phyloP scores from a whole-genome alignment of 2,113 vertebrate genomes.

The Psettodes erumei region DNA sequence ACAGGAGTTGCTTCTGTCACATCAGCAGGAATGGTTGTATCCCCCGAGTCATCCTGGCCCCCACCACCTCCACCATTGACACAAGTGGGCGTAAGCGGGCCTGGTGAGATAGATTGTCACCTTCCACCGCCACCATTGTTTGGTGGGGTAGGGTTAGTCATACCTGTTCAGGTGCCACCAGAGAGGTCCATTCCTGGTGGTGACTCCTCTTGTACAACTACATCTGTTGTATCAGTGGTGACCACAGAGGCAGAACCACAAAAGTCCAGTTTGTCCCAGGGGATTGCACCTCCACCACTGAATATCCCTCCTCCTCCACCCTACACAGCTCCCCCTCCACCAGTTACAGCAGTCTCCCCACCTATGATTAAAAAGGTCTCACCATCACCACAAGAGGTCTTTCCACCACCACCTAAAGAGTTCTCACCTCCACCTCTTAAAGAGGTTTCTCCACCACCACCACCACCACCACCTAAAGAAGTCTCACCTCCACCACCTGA shows the following conservation, averaged over 20 bases:
- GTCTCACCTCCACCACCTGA: neutral
- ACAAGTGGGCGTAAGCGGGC: constrained; percentile 71
- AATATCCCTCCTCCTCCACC: constrained; percentile 68
- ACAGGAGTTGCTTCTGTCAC: neutral
- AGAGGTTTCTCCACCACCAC: neutral
- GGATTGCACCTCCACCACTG: constrained; percentile 17
- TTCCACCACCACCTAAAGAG: neutral
- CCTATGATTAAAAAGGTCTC: neutral
- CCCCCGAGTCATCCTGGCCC: constrained; percentile 75
- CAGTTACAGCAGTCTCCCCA: neutral
- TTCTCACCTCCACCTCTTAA: neutral
- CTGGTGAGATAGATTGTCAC: constrained; percentile 82
- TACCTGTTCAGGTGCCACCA: constrained; percentile 68
- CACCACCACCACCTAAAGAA: neutral
- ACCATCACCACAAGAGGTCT: neutral
- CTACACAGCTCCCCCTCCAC: constrained; percentile 67
- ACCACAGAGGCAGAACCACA: constrained; percentile 24
- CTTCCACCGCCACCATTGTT: constrained; percentile 73
- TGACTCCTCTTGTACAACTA: too few relatives aligned
- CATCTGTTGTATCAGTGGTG: neutral
- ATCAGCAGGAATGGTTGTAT: constrained; percentile 26
- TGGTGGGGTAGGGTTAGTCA: constrained; percentile 22
- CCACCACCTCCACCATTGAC: constrained; percentile 84
- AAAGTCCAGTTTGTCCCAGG: constrained; percentile 27
- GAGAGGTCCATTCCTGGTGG: constrained; percentile 4